These are phyloP conservation scores for Tyrannus savana DNA, from an alignment of 2,113 vertebrate genomes.

Conservation along the genomic window DNA sequence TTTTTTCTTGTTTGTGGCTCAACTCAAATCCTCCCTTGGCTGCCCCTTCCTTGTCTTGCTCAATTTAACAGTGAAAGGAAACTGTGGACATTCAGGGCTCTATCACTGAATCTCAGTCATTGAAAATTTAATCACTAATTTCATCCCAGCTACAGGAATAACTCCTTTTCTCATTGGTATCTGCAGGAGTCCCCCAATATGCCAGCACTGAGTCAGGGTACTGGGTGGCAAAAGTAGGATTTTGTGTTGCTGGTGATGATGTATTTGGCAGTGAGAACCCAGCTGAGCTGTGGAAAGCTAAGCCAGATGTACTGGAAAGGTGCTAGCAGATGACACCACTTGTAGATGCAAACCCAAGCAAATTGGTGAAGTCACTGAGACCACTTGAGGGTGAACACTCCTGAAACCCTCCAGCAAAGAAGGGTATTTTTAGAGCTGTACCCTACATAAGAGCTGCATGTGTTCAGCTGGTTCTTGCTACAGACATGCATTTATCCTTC, in stretches of 20 bases:
- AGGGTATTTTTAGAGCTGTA: neutral
- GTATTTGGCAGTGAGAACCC: neutral
- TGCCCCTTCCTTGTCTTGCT: neutral
- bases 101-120: neutral
- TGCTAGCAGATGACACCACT: neutral
- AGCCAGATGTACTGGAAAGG: neutral
- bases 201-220: neutral
- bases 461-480: neutral
- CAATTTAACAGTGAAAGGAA: neutral
- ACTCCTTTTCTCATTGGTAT: neutral
- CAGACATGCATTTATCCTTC: neutral
- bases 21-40: neutral
- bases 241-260: neutral
- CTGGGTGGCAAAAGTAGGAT: neutral
- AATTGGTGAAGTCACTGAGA: constrained; percentile 24
- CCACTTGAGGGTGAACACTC: neutral
- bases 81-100: accelerated
- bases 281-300: neutral
- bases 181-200: neutral
- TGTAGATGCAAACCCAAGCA: neutral
- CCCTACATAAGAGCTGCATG: neutral
- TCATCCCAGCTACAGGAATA: neutral
- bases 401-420: neutral
- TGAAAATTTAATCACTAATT: neutral
- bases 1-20: neutral